Evolutionary conservation across 2,113 vertebrate genomes (phyloP), one percentile per base, ranked within the genome.

Genomic region (Solea senegalensis): DNA sequence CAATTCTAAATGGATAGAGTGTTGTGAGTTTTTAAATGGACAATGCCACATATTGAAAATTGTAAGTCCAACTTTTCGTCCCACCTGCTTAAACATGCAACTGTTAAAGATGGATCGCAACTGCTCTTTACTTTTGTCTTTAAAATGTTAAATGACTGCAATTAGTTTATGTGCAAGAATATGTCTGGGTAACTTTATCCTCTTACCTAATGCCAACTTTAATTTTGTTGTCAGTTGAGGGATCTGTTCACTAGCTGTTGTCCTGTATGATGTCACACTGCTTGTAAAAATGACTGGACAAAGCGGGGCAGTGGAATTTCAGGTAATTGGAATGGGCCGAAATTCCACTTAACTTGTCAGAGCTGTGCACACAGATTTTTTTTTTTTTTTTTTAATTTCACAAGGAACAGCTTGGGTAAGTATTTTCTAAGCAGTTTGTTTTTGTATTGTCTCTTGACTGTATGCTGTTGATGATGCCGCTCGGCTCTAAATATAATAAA

Each of bases 331-430:
- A 74, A 77, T 72, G 59, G 61, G 61, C 60, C 71, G 69, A 74
- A 72, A 79, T 69, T 80, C 79, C 14, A 54, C 66, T 79, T 81
- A 43, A 65, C 51, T 58, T 71, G 43, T 65, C 13, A 68, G 39
- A 53, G 50, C 26, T 48, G 21, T 69, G 62, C 69, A 73, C 27
- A 66, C 39, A 46, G 53, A 70, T 72, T 44, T 44, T 69, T 78
- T 12, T 63, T 72, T 16, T 48, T 10, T 57, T 49, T 88, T 85
- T 89, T 86, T 68, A 71, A 85, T 90, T 79, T 63, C 71, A 69
- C 80, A 86, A 90, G 89, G 85, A 91, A 76, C 64, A 76, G 78
- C 85, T 65, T 90, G 86, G 94, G 94, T 94, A 94, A 94, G 92
- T 94, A 93, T 94, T 93, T 91, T 93, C 85, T 90, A 82, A 86